Conservation (phyloP, 2,113 vertebrate genomes). For the Echinops telfairi region DNA sequence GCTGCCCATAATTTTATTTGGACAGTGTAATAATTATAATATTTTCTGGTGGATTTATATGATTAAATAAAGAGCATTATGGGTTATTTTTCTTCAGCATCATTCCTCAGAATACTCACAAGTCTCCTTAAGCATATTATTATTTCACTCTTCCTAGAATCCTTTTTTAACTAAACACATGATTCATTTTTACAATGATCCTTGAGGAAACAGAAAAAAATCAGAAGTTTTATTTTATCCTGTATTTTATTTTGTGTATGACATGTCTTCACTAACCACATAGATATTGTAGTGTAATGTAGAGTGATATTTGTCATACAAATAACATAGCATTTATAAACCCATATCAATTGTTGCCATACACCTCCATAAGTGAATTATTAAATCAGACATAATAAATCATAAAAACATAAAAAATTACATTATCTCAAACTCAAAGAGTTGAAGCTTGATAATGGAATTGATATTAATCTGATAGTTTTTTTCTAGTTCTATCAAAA, state of each 20-base stretch:
- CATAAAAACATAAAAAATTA: conserved; percentile 7
- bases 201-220: conserved; percentile 46
- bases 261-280: conserved; percentile 57
- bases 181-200: conserved; percentile 31
- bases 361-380: not conserved
- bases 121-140: conserved; percentile 62
- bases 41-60: conserved; percentile 72
- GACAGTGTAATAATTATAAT: conserved; percentile 68
- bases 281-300: not conserved
- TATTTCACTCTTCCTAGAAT: conserved; percentile 48
- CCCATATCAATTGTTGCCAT: not conserved
- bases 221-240: not conserved
- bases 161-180: conserved; percentile 49
- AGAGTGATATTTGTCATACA: conserved; percentile 53
- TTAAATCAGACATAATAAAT: not conserved
- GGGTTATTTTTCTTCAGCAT: conserved; percentile 57
- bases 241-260: conserved; percentile 12
- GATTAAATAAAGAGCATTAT: conserved; percentile 64
- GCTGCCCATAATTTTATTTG: conserved; percentile 79
- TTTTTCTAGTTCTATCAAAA: not conserved
- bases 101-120: conserved; percentile 71
- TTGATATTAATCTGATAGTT: not conserved
- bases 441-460: not conserved
- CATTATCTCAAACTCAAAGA: conserved; percentile 20
- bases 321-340: conserved; percentile 41